phyloP scores from a whole-genome alignment of 2,797 vertebrate species.

The Halcyon chelicuti region DNA sequence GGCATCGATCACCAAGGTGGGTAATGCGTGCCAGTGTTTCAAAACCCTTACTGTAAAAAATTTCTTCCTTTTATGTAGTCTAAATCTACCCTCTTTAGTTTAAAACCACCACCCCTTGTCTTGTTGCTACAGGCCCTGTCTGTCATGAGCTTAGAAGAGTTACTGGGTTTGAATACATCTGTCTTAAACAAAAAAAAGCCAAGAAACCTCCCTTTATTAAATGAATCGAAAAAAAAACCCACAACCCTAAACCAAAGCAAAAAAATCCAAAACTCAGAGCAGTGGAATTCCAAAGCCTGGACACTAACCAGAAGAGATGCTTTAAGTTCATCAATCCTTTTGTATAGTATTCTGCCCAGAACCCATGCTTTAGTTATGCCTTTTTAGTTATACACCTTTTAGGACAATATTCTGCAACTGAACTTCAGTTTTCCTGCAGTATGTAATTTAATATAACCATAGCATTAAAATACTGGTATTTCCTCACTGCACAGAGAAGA shows the following conservation, averaged over 20 bases:
- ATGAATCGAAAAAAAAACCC: background rate
- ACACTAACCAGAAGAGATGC: background rate
- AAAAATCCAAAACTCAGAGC: background rate
- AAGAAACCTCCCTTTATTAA: background rate
- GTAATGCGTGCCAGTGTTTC: too few species aligned
- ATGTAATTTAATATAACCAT: background rate
- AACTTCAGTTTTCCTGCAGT: background rate
- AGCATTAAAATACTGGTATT: background rate
- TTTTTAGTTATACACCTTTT: background rate
- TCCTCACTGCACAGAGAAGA: background rate
- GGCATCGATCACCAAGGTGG: too few species aligned
- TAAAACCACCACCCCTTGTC: too few species aligned
- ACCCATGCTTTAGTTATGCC: rapidly evolving
- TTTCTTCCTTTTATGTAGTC: too few species aligned
- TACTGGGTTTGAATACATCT: background rate
- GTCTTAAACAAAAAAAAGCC: background rate
- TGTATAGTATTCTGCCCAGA: background rate
- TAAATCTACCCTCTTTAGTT: too few species aligned
- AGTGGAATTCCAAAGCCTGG: background rate
- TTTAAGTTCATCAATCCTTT: background rate
- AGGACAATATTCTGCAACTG: background rate
- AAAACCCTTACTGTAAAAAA: too few species aligned
- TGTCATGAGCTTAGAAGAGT: background rate
- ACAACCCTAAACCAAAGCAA: background rate
- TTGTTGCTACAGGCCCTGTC: too few species aligned